Percentiles rank a stretch among this genome's conserved stretches.
phyloP scores from a whole-genome alignment of 2,113 vertebrate species.

The Mobula hypostoma region DNA sequence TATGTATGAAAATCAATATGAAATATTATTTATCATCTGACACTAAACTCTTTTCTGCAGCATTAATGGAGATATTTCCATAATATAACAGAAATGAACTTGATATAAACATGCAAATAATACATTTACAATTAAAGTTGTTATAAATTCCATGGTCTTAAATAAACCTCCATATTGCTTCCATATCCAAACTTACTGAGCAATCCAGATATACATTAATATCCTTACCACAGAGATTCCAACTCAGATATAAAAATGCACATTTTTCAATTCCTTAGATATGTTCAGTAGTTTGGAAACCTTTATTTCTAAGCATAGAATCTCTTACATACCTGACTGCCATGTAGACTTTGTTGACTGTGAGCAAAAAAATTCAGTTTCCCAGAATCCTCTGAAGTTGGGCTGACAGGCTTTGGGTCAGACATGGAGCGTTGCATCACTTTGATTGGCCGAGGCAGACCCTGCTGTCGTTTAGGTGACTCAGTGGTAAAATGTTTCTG shows the following conservation, averaged over 20 bases:
- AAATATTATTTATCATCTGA: too few species aligned
- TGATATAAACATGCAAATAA: too few species aligned
- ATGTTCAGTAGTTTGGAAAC: not conserved
- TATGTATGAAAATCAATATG: too few species aligned
- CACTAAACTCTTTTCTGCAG: too few species aligned
- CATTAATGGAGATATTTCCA: too few species aligned
- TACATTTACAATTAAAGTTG: too few species aligned
- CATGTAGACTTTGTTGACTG: constrained; percentile 70
- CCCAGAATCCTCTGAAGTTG: constrained; percentile 82
- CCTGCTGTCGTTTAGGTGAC: constrained; percentile 79
- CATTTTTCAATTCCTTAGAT: not conserved
- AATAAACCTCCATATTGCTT: too few species aligned
- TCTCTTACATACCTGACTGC: constrained; percentile 74
- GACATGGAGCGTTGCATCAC: constrained; percentile 94
- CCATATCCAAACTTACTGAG: too few species aligned
- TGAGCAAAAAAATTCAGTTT: constrained; percentile 89
- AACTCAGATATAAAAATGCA: not conserved
- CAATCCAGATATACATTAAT: not conserved
- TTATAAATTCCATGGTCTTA: too few species aligned
- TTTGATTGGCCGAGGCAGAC: constrained; percentile 88
- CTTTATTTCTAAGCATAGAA: not conserved
- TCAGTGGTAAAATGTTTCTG: constrained; percentile 88
- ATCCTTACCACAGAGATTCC: not conserved
- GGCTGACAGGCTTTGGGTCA: constrained; percentile 94
- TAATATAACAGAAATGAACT: too few species aligned